Evolutionary conservation across 1,140 invertebrate species (phyloP).

Genomic region (Rhysida immarginata): DNA sequence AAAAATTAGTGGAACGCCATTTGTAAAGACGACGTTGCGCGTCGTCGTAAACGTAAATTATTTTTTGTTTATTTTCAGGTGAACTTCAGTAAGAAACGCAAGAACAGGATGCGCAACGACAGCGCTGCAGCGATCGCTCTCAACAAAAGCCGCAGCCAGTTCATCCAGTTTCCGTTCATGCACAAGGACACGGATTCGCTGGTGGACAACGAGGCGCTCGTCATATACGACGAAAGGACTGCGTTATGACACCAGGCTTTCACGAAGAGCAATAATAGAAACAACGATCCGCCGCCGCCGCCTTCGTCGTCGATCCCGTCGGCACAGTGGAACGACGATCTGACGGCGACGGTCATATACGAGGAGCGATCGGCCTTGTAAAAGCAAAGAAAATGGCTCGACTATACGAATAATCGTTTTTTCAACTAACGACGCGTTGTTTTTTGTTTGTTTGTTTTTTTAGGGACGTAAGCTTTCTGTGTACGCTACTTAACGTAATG

Average conservation of each 20-base stretch:
- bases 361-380: background rate
- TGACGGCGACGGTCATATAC: background rate
- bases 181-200: constrained; percentile 37
- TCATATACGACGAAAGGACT: constrained; percentile 55
- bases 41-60: too few species aligned
- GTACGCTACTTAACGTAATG: too few species aligned
- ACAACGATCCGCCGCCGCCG: too few species aligned
- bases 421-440: too few species aligned
- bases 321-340: background rate
- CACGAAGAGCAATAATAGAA: too few species aligned
- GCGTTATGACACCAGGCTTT: constrained; percentile 34
- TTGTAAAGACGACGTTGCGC: too few species aligned
- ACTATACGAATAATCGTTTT: too few species aligned
- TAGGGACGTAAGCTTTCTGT: too few species aligned
- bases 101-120: constrained; percentile 54
- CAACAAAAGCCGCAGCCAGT: constrained; percentile 35
- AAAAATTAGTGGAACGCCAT: too few species aligned
- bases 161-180: constrained; percentile 13
- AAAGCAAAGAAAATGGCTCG: background rate
- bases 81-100: constrained; percentile 50
- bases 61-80: background rate
- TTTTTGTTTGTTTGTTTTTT: too few species aligned
- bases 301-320: background rate
- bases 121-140: constrained; percentile 56
- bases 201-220: constrained; percentile 49